These are phyloP conservation scores for Panthera leo DNA, from an alignment of 2,113 vertebrate genomes.

Conservation along the genomic window DNA sequence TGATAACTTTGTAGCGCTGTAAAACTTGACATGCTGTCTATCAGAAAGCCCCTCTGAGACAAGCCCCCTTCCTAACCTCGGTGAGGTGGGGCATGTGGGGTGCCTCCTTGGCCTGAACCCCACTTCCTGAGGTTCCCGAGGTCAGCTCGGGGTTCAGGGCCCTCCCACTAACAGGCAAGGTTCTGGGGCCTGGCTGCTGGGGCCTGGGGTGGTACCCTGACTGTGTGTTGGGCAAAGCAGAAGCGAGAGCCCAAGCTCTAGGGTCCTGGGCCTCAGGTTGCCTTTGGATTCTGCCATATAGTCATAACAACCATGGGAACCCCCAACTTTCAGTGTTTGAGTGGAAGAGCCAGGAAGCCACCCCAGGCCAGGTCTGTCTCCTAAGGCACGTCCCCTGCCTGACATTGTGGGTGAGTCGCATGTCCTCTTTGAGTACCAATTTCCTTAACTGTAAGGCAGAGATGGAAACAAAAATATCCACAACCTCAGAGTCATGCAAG, in stretches of 20 bases:
- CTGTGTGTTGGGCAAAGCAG: neutral
- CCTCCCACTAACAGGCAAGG: neutral
- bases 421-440: neutral
- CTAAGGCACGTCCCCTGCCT: neutral
- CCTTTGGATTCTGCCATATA: neutral
- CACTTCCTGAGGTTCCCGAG: neutral
- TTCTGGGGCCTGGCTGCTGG: neutral
- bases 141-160: neutral
- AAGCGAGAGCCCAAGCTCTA: neutral
- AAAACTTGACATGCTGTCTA: neutral
- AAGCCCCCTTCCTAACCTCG: neutral
- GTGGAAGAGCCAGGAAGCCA: neutral
- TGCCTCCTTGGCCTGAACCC: neutral
- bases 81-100: too few relatives aligned
- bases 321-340: neutral
- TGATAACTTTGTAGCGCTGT: fast-evolving
- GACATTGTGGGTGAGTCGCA: neutral
- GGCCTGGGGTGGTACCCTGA: neutral
- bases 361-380: neutral
- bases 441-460: neutral
- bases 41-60: neutral
- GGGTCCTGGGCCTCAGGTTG: neutral
- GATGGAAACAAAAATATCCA: neutral
- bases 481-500: neutral
- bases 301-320: neutral